Evolutionary conservation across 2,113 vertebrate species (phyloP), one percentile per base, ranked within the genome.

Genomic region (Prinia subflava): DNA sequence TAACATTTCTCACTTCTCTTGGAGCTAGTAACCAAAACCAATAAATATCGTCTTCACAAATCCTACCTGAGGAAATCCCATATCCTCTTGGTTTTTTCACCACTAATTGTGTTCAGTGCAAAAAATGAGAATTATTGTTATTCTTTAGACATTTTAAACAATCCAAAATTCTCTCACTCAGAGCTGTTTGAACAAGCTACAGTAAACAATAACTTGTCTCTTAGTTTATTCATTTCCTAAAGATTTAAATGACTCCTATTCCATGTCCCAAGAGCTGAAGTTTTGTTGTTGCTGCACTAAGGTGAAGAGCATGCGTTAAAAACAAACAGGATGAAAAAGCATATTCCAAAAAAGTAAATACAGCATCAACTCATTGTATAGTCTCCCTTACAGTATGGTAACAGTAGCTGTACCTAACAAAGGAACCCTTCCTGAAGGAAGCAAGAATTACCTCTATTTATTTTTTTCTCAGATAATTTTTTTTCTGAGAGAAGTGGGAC

Each of bases 1-100:
- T 90, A 95, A 96, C 95, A 91, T 77, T 81, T 95, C 86, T 96
- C 80, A 91, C 82, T 83, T 95, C 75, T 81, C 35, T 62, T 91
- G 28, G 78, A 91, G 77, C 83, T 90, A 53, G 83, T 42, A 82
- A 94, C 41, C 57, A 71, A 93, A 94, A 18, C 2, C 44, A 92
- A 82, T 81, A 95, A 81, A 96, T 90, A 89, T 16, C 24, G 16
- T 87, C 80, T 78, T 89, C 94, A 39, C 53, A 87, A 69, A 62
- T 56, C 60, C 62, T 62, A 95, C 86, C 86, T 87, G 69, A 93
- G 83, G 80, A 96, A 92, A 95, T 82, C 76, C 76, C 57, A 25
- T 62, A 76, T 89, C 65, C 73, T 84, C 28, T 62, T 42, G 41
- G 23, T 31, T 81, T 81, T 92, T 42, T 77, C 57, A 49, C 60